These are phyloP conservation scores for Paramuricea clavata DNA, from an alignment of 92 coral and sea anemone genomes.

Conservation along the genomic window DNA sequence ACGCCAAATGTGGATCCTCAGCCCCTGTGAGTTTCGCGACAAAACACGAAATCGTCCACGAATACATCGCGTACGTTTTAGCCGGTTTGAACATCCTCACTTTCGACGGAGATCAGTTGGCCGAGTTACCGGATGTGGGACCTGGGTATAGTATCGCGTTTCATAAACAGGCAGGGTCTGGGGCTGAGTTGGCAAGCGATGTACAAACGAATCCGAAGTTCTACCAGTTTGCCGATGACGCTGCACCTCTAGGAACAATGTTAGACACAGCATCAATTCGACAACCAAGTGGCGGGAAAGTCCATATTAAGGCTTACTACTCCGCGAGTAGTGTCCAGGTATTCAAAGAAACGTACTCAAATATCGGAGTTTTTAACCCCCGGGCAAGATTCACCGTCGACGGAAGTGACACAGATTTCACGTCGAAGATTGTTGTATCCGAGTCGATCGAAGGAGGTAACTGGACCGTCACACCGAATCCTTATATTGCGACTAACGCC, in stretches of 20 bases:
- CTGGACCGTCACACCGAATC: constrained; percentile 54
- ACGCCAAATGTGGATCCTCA: not conserved
- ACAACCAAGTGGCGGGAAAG: not conserved
- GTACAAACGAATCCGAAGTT: not conserved
- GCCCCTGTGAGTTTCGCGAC: not conserved
- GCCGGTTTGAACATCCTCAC: constrained; percentile 7
- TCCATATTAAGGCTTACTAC: constrained; percentile 25
- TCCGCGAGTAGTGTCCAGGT: constrained; percentile 4
- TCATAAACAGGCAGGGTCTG: not conserved
- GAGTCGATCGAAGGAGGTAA: constrained; percentile 65
- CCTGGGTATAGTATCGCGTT: constrained; percentile 39
- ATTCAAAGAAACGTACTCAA: constrained; percentile 37
- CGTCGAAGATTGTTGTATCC: constrained; percentile 61
- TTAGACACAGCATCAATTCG: not conserved
- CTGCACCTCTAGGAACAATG: not conserved
- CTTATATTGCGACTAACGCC: constrained; percentile 64
- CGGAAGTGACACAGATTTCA: not conserved
- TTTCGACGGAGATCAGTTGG: constrained; percentile 2
- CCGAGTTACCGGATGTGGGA: constrained; percentile 5
- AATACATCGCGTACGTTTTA: constrained; percentile 8
- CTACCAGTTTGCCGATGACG: not conserved
- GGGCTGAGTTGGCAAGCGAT: constrained; percentile 14
- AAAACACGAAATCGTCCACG: constrained; percentile 33
- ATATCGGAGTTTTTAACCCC: constrained; percentile 9
- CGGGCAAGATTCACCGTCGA: constrained; percentile 37